Base-by-base conservation (phyloP, 1,140 invertebrate genomes). In the Homalodisca vitripennis region DNA sequence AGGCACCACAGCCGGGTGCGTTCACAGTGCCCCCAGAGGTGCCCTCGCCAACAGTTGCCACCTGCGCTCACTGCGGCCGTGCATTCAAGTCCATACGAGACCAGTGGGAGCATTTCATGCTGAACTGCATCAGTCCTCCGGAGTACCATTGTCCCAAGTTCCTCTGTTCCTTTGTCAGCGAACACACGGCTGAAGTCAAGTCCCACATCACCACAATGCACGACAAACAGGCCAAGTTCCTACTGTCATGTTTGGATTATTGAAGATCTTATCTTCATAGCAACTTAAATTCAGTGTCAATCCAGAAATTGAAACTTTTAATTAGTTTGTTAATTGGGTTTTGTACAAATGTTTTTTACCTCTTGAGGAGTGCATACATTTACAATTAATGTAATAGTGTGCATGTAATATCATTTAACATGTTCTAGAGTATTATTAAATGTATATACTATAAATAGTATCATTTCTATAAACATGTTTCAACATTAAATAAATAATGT, bases 191-290 rank as follows among this genome's bases (percentile, higher is more conserved):
- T 6, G 55, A 60, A 30, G 27, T 60, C 26, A 60, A 60, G 55
- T 27, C 2, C n/a, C 55, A 60, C n/a, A 60, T 60, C 29, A 26
- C 55, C 13, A 60, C 55, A 2, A 30, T 60, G 55, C 55, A 60
- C 27, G 55, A 60, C 55, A 60, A 60, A 30, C 55, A 60, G 55
- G 55, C 55, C 3, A 60, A 60, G 27, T 60, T 60, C 27, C 55
- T 60, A 12, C 55, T 60, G 55, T 60, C 55, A 3, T 60, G 55
- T 60, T 26, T 60, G 6, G 55, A 60, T 24, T 60, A 60, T 60
- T 60, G 22, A n/a, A 24, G 22, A 22, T n/a, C 48, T n/a, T n/a
- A n/a, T n/a, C n/a, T n/a, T n/a, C n/a, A n/a, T n/a, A n/a, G n/a
- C n/a, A n/a, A n/a, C n/a, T n/a, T n/a, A n/a, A n/a, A n/a, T n/a